phyloP scores from a whole-genome alignment of 1,140 invertebrate species.

The Forficula auricularia region DNA sequence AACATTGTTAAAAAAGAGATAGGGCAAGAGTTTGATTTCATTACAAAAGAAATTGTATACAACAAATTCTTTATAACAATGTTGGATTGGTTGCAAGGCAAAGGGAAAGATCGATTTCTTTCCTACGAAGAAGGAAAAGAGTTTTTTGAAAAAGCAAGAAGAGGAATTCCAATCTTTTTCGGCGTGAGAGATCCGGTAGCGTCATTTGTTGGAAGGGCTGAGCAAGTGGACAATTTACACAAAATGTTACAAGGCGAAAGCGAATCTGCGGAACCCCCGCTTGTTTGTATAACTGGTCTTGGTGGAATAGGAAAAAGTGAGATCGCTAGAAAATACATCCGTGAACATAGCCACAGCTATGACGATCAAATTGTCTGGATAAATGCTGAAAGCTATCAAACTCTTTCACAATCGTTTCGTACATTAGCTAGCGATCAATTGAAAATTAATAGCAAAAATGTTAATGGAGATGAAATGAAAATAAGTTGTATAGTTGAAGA shows the following conservation, averaged over 20 bases:
- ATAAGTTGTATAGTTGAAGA: conserved; percentile 10
- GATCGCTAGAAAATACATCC: conserved; percentile 14
- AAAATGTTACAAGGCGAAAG: neutral
- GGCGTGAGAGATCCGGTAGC: conserved; percentile 2
- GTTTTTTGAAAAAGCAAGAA: too few species aligned
- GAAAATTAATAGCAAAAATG: conserved; percentile 9
- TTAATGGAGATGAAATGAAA: conserved; percentile 5
- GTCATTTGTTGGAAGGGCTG: conserved; percentile 4
- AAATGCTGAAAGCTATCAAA: conserved; percentile 16
- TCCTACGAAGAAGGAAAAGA: too few species aligned
- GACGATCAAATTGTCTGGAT: conserved; percentile 16
- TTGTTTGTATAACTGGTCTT: conserved; percentile 10
- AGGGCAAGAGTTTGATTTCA: neutral
- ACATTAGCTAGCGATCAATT: conserved; percentile 10
- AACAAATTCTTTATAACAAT: too few species aligned
- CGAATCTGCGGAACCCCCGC: conserved; percentile 1
- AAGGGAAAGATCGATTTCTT: too few species aligned
- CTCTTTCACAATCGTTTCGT: conserved; percentile 13
- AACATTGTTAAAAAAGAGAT: too few species aligned
- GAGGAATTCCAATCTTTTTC: conserved; percentile 7
- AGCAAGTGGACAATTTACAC: conserved; percentile 4
- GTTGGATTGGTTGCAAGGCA: too few species aligned
- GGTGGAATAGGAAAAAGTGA: conserved; percentile 17
- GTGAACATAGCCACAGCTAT: conserved; percentile 10
- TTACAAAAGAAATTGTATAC: neutral